Conservation (phyloP, 2,888 invertebrate genomes). For the Mythimna albipuncta region DNA sequence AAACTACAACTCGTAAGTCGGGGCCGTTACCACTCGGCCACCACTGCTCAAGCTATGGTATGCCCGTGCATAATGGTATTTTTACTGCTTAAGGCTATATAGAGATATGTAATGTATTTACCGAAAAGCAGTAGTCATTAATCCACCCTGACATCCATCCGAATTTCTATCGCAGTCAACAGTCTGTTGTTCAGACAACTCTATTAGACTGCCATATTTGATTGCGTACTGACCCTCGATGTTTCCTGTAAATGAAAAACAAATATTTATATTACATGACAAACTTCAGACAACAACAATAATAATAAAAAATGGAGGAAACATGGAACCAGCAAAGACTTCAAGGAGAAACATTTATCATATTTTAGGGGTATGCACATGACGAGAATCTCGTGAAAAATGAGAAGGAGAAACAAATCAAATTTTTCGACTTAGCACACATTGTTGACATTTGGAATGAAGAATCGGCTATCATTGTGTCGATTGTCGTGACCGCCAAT, state of each 20-base stretch:
- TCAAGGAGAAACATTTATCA: neutral
- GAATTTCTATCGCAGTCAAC: constrained; percentile 41
- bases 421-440: too few relatives aligned
- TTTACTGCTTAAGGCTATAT: neutral
- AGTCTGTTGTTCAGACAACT: constrained; percentile 54
- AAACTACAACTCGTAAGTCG: too few relatives aligned
- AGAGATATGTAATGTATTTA: constrained; percentile 17
- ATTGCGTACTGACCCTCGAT: constrained; percentile 49
- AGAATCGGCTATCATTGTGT: too few relatives aligned
- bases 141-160: constrained; percentile 28
- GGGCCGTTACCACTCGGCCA: too few relatives aligned
- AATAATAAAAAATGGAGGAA: neutral
- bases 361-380: neutral
- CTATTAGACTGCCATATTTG: constrained; percentile 3
- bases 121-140: constrained; percentile 16
- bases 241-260: constrained; percentile 48
- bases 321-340: neutral
- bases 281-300: neutral
- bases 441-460: too few relatives aligned
- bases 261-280: neutral
- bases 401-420: too few relatives aligned
- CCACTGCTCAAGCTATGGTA: too few relatives aligned
- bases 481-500: too few relatives aligned
- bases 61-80: too few relatives aligned
- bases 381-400: too few relatives aligned